Evolutionary conservation across 2,888 invertebrate species (phyloP), one percentile per base, ranked within the genome.

Genomic region (Agonum fuliginosum): DNA sequence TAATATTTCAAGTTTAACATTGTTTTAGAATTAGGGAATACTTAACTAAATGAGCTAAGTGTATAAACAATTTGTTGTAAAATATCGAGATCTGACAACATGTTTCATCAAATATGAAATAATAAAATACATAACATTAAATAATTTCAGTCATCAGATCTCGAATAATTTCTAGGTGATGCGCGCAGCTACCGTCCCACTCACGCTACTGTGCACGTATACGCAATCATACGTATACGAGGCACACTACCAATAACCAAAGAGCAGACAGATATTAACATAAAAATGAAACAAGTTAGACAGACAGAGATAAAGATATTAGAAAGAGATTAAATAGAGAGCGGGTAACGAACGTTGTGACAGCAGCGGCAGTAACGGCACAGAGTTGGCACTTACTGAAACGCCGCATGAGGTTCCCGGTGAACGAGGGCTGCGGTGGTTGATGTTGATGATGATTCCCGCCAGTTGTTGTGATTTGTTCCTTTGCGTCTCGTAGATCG

Each of bases 321-420:
- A 72, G 65, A 65, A n/a, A 74, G 22, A 65, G 20, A 22, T 34
- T 37, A 77, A 37, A 70, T 69, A 46, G 19, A 65, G 65, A 43
- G 62, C 62, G 70, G 71, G 48, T 72, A 51, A 62, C 46, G 41
- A 37, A 34, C 69, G 69, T 43, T 54, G 48, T 76, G 48, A 48
- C 70, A 77, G 69, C 77, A 77, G 77, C 65, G 62, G 72, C 72
- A 78, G 72, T 24, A 17, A 72, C 65, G 72, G 76, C 79, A 79
- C 81, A 83, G 82, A 87, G 84, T 86, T 86, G 87, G 89, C 91
- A 95, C 95, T 95, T 94, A 95, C 95, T 94, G 92, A 95, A 94
- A 90, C 94, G 92, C 87, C 95, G 91, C 89, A 93, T 93, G 83
- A 95, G 89, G 89, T 90, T 92, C 85, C 93, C 93, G 83, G 93